These are phyloP conservation scores for Hippopotamus amphibius DNA, from an alignment of 2,113 vertebrate species.

Conservation along the genomic window DNA sequence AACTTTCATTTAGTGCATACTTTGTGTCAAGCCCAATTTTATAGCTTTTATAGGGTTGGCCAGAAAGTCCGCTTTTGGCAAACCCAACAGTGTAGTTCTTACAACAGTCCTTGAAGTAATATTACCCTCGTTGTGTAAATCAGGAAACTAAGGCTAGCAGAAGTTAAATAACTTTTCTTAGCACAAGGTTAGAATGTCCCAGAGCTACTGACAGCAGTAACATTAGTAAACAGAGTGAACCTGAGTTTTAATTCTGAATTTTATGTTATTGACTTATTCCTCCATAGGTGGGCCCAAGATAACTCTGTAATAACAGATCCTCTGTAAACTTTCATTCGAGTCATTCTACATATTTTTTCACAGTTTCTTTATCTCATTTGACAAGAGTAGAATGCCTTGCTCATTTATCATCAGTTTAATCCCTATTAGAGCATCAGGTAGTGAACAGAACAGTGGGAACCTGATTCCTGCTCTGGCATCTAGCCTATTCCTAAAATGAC, in stretches of 20 bases:
- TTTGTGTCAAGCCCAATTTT: neutral
- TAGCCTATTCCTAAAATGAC: neutral
- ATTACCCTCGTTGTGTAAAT: neutral
- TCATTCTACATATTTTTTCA: slow-evolving; percentile 68
- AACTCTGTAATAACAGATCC: slow-evolving; percentile 49
- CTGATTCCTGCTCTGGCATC: neutral
- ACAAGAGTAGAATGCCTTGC: neutral
- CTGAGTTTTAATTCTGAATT: neutral
- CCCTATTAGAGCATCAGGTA: neutral
- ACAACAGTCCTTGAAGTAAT: neutral
- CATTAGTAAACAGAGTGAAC: neutral
- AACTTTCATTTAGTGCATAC: neutral
- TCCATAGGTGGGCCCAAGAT: slow-evolving; percentile 44
- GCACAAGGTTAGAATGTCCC: neutral
- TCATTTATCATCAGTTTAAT: slow-evolving; percentile 16
- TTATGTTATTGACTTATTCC: slow-evolving; percentile 15
- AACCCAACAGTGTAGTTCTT: neutral
- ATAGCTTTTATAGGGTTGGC: neutral
- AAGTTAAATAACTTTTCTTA: slow-evolving; percentile 1
- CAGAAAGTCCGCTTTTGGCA: too few relatives aligned
- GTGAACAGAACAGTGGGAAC: neutral
- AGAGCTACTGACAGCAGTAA: neutral
- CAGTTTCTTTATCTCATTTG: slow-evolving; percentile 75
- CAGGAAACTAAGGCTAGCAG: neutral
- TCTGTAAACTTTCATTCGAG: slow-evolving; percentile 72